A percentile compares a stretch with the other conserved stretches of the same genome.
These are phyloP conservation scores for Ardeotis arabs DNA, from an alignment of 2,113 vertebrate genomes.

Conservation along the genomic window DNA sequence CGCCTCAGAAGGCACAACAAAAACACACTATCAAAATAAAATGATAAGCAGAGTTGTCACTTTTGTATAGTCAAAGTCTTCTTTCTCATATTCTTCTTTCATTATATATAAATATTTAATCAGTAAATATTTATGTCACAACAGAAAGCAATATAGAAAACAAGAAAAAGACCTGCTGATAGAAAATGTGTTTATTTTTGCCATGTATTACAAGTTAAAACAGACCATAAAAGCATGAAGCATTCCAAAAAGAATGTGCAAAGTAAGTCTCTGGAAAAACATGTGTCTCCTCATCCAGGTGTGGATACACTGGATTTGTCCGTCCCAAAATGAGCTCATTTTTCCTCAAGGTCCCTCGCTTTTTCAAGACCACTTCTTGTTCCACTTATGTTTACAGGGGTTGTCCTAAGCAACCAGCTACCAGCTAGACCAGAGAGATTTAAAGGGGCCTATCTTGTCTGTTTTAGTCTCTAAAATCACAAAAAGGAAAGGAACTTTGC, in stretches of 20 bases:
- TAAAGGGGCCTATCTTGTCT: not conserved
- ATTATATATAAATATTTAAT: not conserved
- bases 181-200: not conserved
- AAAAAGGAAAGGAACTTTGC: not conserved
- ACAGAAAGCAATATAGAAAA: not conserved
- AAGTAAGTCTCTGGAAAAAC: not conserved
- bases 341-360: not conserved
- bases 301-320: not conserved
- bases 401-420: constrained; percentile 42
- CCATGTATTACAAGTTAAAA: not conserved
- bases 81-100: not conserved
- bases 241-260: not conserved
- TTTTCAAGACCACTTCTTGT: not conserved
- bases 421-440: constrained; percentile 21
- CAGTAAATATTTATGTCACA: not conserved
- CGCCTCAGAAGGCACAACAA: not conserved
- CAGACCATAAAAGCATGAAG: not conserved
- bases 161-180: not conserved
- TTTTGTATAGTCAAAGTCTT: not conserved
- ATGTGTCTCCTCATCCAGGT: not conserved
- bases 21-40: not conserved
- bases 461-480: not conserved
- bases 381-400: constrained; percentile 16
- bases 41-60: not conserved
- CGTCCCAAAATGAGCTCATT: not conserved